Base-by-base conservation (phyloP, 2,888 invertebrate genomes). In the Mythimna pallens region DNA sequence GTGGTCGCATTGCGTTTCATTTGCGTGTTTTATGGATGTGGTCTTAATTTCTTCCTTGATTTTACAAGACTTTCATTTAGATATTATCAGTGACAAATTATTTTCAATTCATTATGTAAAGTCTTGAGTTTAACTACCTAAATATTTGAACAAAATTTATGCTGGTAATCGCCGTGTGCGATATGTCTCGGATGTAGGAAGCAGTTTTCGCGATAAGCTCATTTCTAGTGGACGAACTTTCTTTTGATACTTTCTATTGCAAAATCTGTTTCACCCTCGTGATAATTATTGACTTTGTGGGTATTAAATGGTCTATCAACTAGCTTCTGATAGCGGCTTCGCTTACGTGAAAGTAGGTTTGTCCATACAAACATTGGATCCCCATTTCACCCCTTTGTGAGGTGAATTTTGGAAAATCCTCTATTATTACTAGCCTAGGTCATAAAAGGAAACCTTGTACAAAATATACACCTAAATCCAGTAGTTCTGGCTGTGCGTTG, bases 21-120 rank as follows among this genome's bases (percentile, higher is more conserved):
- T 78, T 65, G 55, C 73, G 70, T 78, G 73, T 66, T 66, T 55
- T 75, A 79, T 65, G 76, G 75, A 76, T 65, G 59, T 68, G 55
- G 70, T 65, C 62, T 76, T 80, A 82, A 82, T 83, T 83, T 83
- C 72, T 86, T 82, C 78, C 81, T 81, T 69, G 59, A 57, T 70
- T 65, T 43, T 58, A 65, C 8, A 54, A 66, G 47, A 71, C 76
- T 83, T 77, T 83, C 75, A 50, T 85, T 81, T 30, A 69, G 59
- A 81, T 59, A 64, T 63, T 57, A 55, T 73, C 40, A 54, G 30
- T 40, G 43, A 67, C 30, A 66, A 58, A 77, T 64, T 59, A n/a
- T 50, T 58, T 40, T 55, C 4, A 50, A 58, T 65, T 58, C 3
- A 30, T 58, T 81, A 58, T 61, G 14, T 55, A 55, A 40, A 50